Percentiles rank a stretch among this genome's conserved stretches.
Evolutionary conservation across 1,140 invertebrate species (phyloP).

Genomic region (Wiebesia pumilae): DNA sequence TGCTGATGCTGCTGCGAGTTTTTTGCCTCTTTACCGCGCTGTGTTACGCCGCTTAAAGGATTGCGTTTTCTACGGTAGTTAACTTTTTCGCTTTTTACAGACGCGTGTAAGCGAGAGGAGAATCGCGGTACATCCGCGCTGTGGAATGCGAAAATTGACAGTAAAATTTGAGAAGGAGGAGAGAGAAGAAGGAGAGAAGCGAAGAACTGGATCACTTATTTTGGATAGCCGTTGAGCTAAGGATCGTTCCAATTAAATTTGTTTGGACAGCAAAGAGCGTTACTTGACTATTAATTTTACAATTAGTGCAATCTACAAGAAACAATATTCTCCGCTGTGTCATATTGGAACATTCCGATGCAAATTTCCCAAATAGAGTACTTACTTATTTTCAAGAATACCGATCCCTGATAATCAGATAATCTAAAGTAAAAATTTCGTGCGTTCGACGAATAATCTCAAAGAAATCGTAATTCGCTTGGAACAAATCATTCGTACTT

Average conservation of each 20-base stretch:
- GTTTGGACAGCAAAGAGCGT: not conserved
- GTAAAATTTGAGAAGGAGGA: constrained; percentile 37
- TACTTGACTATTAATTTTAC: not conserved
- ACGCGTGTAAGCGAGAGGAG: not conserved
- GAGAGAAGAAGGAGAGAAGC: not conserved
- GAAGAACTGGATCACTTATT: not conserved
- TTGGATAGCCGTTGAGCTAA: not conserved
- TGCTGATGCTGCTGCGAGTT: not conserved
- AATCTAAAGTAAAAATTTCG: no score
- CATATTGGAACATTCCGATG: no score
- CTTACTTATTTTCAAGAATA: no score
- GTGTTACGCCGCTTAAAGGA: constrained; percentile 27
- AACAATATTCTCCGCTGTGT: no score
- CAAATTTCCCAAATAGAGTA: no score
- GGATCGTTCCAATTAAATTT: constrained; percentile 14
- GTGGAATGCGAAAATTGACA: constrained; percentile 52
- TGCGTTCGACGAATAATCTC: no score
- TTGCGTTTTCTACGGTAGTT: constrained; percentile 38
- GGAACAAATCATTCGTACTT: no score
- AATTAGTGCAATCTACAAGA: no score
- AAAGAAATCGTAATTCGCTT: no score
- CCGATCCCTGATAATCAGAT: no score
- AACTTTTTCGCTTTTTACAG: constrained; percentile 33
- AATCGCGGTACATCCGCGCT: not conserved
- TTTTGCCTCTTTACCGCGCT: constrained; percentile 32